These are phyloP conservation scores for Venustaconcha ellipsiformis DNA, from an alignment of 1,140 invertebrate species.

Conservation along the genomic window DNA sequence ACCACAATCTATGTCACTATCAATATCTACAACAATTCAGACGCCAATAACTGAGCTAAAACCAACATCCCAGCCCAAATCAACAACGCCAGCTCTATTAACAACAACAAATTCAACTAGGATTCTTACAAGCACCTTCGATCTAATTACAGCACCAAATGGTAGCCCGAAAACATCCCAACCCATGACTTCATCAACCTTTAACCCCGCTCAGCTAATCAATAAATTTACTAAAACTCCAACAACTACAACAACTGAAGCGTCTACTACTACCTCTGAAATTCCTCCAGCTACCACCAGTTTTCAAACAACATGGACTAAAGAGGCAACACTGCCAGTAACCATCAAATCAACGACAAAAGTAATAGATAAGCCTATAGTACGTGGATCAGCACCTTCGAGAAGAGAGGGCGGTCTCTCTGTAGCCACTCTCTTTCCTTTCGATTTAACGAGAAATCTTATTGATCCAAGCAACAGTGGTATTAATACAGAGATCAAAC, in stretches of 20 bases:
- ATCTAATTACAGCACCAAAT: not conserved
- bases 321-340: not conserved
- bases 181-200: not conserved
- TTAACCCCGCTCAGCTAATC: not conserved
- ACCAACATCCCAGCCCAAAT: not conserved
- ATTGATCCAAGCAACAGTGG: no score
- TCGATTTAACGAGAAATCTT: no score
- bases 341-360: not conserved
- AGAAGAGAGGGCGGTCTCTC: not conserved
- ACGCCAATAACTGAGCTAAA: not conserved
- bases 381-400: slow-evolving; percentile 1
- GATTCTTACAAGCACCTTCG: not conserved
- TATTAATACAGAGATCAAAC: no score
- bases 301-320: not conserved
- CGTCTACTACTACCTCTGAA: not conserved
- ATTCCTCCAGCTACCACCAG: not conserved
- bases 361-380: not conserved
- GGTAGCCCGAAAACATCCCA: not conserved
- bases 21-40: no score
- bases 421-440: no score
- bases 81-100: not conserved
- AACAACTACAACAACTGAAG: not conserved
- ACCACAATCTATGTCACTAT: not conserved
- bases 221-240: not conserved
- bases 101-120: not conserved